Base-by-base conservation (phyloP, 2,888 invertebrate genomes). In the Folsomia manolachei region DNA sequence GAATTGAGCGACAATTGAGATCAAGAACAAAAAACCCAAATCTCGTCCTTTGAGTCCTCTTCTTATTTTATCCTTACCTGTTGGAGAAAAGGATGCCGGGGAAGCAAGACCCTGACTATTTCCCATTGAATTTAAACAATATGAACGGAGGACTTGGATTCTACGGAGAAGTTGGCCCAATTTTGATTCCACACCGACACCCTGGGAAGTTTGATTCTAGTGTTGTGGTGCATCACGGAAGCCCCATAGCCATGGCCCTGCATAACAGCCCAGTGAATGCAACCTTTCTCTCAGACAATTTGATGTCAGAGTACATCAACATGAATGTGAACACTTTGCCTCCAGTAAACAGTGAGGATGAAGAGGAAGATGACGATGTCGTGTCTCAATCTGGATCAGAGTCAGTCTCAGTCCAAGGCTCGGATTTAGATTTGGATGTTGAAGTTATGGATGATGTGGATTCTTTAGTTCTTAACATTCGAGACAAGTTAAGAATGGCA, bases 51-150 rank as follows among this genome's bases (percentile, higher is more conserved):
- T 56, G 11, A 56, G n/a, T 56, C 56, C n/a, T 39, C 39, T 39
- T 39, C 39, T 4, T 14, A 4, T 39, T 4, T 14, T 39, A 39
- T 39, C 14, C 7, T 19, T 56, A 14, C n/a, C 21, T 56, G 56
- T 56, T 56, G 39, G 39, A 39, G 64, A 23, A 66, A 66, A 52
- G 19, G 52, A 79, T 79, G 79, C 79, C 79, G 76, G 79, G 79
- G 74, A 79, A 79, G 75, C 73, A 79, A 69, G 79, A 78, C 75
- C 74, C 77, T 62, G 78, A 77, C 63, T 77, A 78, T 71, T 78
- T 78, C 77, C 78, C 79, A 62, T 71, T 78, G 72, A 78, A 79
- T 76, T 64, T 78, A 56, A 76, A 71, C 73, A 76, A 72, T 71
- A 75, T 73, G 69, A 73, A 71, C 21, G 71, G 72, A 24, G 74